These are phyloP conservation scores for Drosophila bocki DNA, from an alignment of 1,140 invertebrate species.

Conservation along the genomic window DNA sequence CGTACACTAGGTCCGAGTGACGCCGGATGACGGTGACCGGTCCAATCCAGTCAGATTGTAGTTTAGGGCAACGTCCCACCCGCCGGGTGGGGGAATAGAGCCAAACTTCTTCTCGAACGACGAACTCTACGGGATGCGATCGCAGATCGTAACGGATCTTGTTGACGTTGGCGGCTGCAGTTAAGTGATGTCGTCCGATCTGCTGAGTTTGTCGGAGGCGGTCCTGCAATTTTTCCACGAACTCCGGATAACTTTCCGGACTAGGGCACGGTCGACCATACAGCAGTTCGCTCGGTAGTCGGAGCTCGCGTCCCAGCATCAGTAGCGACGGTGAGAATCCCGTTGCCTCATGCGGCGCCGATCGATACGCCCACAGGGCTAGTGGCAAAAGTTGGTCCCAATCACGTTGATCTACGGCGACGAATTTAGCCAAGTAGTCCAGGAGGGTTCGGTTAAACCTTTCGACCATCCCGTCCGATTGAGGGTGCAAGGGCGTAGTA, in stretches of 20 bases:
- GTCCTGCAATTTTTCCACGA: too few relatives aligned
- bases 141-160: background rate
- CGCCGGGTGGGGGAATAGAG: background rate
- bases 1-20: too few relatives aligned
- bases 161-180: background rate
- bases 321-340: background rate
- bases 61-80: too few relatives aligned
- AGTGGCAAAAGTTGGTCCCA: background rate
- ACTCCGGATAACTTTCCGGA: background rate
- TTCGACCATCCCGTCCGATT: slow-evolving; percentile 1
- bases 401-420: background rate
- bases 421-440: slow-evolving; percentile 2
- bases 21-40: too few relatives aligned
- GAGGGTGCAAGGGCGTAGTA: background rate
- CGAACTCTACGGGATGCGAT: background rate
- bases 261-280: background rate
- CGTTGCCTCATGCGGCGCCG: background rate
- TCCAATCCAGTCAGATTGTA: too few relatives aligned
- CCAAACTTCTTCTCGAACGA: background rate
- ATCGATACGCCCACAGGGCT: background rate
- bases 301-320: background rate
- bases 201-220: too few relatives aligned
- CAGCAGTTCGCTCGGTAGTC: background rate
- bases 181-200: background rate
- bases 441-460: slow-evolving; percentile 1